Evolutionary conservation across 2,888 invertebrate species (phyloP), one percentile per base, ranked within the genome.

Genomic region (Epiperipatus broadwayi): DNA sequence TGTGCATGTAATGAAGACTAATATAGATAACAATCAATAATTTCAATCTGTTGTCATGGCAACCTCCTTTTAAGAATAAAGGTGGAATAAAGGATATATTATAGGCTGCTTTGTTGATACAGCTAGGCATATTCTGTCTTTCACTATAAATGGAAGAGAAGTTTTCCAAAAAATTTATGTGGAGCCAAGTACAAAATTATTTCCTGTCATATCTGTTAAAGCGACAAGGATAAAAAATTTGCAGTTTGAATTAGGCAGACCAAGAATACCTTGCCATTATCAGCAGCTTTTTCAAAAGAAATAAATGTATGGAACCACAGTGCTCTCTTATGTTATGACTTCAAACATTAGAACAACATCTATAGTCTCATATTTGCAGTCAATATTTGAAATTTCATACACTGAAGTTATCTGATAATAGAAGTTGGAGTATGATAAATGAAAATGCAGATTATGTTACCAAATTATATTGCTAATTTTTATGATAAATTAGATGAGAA

Each of bases 351-450:
- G 79, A 83, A 45, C 84, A 87, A 0, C 78, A 85, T 53, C 83
- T 85, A 54, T 99, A 97, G 97, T 85, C 95, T 0, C 71, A 97
- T 49, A 95, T 95, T 3, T 95, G 95, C 0, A 93, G 95, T 59
- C 74, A 78, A 47, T 78, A 80, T 0, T 67, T 95, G 2, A 81
- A 84, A 62, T 87, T 93, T 0, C 95, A 95, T 53, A 87, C 93
- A 0, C 65, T 99, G 14, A 99, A 97, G 58, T 60, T 99, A 18
- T 93, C 93, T 0, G 95, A 97, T 50, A 80, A 93, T 42, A 69
- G 91, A 30, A 97, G 97, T 39, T 99, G 97, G 97, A 93, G 91
- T 41, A 91, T 97, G 78, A 66, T 99, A 0, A 93, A 93, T 60
- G 95, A 99, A 60, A 93, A 93, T 62, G 27, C 57, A 78, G 79